Evolutionary conservation across 2,888 invertebrate genomes (phyloP).

Genomic region (Nezara viridula): DNA sequence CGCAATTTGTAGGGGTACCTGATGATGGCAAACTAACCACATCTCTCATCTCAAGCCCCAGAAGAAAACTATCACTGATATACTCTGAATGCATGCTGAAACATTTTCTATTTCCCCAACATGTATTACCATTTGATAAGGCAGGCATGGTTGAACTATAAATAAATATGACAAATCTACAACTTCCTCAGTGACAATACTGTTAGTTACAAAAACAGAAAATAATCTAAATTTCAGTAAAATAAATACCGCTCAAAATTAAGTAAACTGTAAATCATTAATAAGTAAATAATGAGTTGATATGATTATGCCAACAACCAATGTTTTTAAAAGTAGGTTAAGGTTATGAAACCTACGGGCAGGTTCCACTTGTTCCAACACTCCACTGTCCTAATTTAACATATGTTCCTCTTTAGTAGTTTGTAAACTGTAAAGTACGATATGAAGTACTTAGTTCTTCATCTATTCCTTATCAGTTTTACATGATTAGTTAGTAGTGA

Average conservation of each 20-base stretch:
- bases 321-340: not conserved
- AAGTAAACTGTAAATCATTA: not conserved
- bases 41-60: conserved; percentile 13
- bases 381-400: conserved; percentile 18
- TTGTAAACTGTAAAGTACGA: not conserved
- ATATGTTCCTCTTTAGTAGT: not conserved
- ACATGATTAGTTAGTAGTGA: not conserved
- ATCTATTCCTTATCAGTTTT: not conserved
- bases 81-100: conserved; percentile 45
- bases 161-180: not conserved
- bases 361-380: conserved; percentile 22
- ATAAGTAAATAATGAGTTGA: not conserved
- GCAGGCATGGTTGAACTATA: conserved; percentile 51
- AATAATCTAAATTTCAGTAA: not conserved
- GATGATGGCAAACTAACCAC: not conserved
- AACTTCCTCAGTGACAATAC: not conserved
- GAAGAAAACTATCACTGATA: conserved; percentile 36
- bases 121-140: conserved; percentile 54
- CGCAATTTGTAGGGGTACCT: conserved; percentile 20
- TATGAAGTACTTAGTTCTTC: conserved; percentile 29
- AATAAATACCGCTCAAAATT: not conserved
- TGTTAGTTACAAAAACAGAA: not conserved
- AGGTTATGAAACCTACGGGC: not conserved
- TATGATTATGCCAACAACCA: not conserved
- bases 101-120: conserved; percentile 56